A percentile compares a stretch with the other conserved stretches of the same genome.
Evolutionary conservation across 2,113 vertebrate species (phyloP).

Genomic region (Pseudorectes ferrugineus): DNA sequence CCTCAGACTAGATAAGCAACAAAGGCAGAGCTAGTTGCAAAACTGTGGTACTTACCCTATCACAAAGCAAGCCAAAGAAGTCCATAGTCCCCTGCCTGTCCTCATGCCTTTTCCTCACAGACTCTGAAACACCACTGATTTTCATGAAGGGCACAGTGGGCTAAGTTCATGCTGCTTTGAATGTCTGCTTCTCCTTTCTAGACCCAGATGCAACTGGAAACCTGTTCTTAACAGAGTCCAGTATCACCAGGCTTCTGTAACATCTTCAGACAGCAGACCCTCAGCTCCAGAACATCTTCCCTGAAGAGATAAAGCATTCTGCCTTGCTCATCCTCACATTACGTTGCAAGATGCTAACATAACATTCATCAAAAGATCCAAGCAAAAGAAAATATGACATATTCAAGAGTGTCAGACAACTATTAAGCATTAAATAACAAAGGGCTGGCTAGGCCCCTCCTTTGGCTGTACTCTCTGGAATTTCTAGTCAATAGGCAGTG

Average conservation of each 20-base stretch:
- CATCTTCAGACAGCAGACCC: neutral
- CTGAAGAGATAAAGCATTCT: neutral
- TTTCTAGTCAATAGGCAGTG: neutral
- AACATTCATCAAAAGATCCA: neutral
- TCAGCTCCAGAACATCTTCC: neutral
- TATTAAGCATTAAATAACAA: neutral
- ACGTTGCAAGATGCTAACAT: neutral
- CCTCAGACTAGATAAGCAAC: neutral
- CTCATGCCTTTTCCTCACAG: neutral
- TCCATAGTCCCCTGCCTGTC: neutral
- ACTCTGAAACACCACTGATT: neutral
- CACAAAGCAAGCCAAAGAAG: neutral
- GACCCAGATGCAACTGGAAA: neutral
- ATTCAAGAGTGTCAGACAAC: neutral
- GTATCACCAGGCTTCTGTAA: neutral
- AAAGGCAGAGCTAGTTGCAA: neutral
- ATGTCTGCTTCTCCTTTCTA: neutral
- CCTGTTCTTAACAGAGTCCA: neutral
- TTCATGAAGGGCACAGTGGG: neutral
- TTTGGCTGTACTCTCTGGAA: neutral
- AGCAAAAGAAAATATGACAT: neutral
- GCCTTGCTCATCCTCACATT: neutral
- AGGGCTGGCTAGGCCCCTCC: neutral
- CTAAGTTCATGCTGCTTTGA: neutral
- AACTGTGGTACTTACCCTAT: neutral